Base-by-base conservation (phyloP, 2,888 invertebrate species). In the Tenodera sinensis region DNA sequence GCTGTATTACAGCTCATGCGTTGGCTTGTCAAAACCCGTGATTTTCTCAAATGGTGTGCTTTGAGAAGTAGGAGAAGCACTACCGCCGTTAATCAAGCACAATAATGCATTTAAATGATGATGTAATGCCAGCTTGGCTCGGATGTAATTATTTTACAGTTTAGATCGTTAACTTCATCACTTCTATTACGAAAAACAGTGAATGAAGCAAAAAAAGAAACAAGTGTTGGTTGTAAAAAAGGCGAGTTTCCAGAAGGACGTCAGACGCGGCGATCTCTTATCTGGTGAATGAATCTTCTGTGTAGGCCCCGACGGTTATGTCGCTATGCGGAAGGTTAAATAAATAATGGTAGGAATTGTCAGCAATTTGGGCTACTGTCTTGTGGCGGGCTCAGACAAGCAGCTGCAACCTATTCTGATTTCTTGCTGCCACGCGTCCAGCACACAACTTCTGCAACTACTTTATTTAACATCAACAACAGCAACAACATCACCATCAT, bases 101-200 rank as follows among this genome's bases (percentile, higher is more conserved):
- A 87, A 87, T 89, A 89, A 87, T 86, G 83, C 86, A 89, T 89
- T 86, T 89, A 89, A 89, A 89, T 87, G 89, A 89, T 89, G 89
- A 89, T 86, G 89, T 54, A 89, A 83, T 81, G 81, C 86, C 86
- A 71, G 54, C 54, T 71, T 71, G 54, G 15, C 54, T 71, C 54
- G 54, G 86, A 86, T 86, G 86, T 86, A 87, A 87, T 87, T 87
- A 87, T 87, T 83, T 34, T n/a, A n/a, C 83, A n/a, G 87, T 87
- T 87, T 87, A 87, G 87, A 83, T 87, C 82, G 83, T 87, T 87
- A 87, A 87, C 87, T 42, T 87, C 82, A 87, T 87, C 83, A 87
- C 83, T 87, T 71, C 54, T 71, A 71, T 71, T 71, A 71, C 54
- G 54, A 71, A 71, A 71, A 71, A 71, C 54, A 71, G 54, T 71